phyloP scores from a whole-genome alignment of 2,797 vertebrate species.

The Premnoplex brunnescens region DNA sequence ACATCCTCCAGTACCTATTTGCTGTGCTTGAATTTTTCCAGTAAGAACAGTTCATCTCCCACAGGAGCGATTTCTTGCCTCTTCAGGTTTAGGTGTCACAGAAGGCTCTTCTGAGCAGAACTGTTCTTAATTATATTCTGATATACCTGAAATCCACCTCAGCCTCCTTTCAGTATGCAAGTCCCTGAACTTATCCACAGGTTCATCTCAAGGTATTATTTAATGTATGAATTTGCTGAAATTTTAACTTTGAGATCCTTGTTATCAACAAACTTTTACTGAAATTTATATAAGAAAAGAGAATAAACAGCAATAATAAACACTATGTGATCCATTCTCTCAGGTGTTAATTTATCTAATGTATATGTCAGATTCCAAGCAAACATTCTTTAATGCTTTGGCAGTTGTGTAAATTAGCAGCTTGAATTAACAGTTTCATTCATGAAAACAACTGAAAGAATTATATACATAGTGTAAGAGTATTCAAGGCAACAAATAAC shows the following conservation, averaged over 20 bases:
- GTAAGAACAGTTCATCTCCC: neutral
- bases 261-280: neutral
- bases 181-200: neutral
- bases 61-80: neutral
- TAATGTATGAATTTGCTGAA: neutral
- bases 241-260: neutral
- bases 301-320: neutral
- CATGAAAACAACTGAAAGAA: neutral
- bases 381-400: neutral
- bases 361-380: neutral
- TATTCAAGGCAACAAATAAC: neutral
- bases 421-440: neutral
- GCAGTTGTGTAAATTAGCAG: neutral
- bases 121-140: fast-evolving
- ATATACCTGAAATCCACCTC: neutral
- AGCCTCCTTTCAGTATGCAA: neutral
- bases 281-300: neutral
- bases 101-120: neutral
- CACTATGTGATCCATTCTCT: neutral
- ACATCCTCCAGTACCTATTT: neutral
- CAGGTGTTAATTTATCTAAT: neutral
- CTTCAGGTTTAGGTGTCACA: neutral
- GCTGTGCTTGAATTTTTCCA: neutral
- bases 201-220: neutral
- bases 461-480: neutral